phyloP scores from a whole-genome alignment of 2,113 vertebrate genomes.

The Actenoides lindsayi region DNA sequence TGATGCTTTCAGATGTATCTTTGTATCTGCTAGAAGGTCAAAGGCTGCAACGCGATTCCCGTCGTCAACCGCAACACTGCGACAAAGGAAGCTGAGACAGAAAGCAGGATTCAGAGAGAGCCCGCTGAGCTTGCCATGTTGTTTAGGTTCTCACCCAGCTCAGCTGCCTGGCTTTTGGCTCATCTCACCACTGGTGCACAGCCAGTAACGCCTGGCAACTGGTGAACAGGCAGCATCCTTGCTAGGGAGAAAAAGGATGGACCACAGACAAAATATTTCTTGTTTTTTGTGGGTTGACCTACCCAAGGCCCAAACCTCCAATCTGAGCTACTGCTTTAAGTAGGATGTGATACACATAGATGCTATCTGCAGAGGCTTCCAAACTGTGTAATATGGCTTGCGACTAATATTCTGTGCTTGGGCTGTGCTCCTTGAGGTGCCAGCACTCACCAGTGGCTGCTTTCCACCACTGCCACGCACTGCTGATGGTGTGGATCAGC shows the following conservation, averaged over 20 bases:
- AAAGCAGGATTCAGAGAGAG: not conserved
- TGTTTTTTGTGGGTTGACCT: not conserved
- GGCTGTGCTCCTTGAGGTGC: fast-evolving
- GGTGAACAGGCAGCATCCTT: not conserved
- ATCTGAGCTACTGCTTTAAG: not conserved
- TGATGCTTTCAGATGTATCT: slow-evolving; percentile 76
- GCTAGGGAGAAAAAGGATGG: fast-evolving
- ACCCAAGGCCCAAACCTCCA: not conserved
- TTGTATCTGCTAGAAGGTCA: slow-evolving; percentile 77
- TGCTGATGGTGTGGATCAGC: not conserved
- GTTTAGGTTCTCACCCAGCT: not conserved
- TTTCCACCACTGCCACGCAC: not conserved
- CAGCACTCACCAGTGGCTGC: not conserved
- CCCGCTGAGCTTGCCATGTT: not conserved
- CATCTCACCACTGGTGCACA: not conserved
- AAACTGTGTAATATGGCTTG: not conserved
- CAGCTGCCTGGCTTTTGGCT: not conserved
- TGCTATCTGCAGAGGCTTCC: not conserved
- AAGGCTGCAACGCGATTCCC: slow-evolving; percentile 74
- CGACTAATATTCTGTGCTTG: not conserved
- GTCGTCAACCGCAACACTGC: slow-evolving; percentile 83
- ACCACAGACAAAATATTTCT: fast-evolving
- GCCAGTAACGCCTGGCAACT: not conserved
- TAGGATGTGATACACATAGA: not conserved
- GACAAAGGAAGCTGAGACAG: slow-evolving; percentile 84